A percentile compares a stretch with the other conserved stretches of the same genome.
Evolutionary conservation across 2,113 vertebrate genomes (phyloP).

Genomic region (Trematomus loennbergii): DNA sequence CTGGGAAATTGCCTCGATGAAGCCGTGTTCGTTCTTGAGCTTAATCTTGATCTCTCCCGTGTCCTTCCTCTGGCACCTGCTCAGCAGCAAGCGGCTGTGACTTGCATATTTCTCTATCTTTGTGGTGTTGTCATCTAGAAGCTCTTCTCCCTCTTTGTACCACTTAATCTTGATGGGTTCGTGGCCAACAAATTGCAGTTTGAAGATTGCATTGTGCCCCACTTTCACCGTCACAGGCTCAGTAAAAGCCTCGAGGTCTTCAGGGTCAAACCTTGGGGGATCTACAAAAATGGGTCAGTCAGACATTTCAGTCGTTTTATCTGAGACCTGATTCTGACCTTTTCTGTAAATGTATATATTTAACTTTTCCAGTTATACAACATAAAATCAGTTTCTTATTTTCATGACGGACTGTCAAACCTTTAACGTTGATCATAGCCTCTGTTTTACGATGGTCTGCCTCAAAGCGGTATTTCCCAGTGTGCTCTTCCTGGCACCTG

Average conservation of each 20-base stretch:
- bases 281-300: slow-evolving; percentile 73
- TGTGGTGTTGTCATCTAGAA: slow-evolving; percentile 74
- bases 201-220: slow-evolving; percentile 84
- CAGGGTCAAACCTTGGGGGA: slow-evolving; percentile 85
- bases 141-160: slow-evolving; percentile 87
- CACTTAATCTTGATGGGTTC: slow-evolving; percentile 87
- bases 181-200: slow-evolving; percentile 86
- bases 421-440: slow-evolving; percentile 80
- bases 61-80: slow-evolving; percentile 85
- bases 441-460: slow-evolving; percentile 85
- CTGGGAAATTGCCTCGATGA: slow-evolving; percentile 80
- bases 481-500: slow-evolving; percentile 79
- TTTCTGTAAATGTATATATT: background rate
- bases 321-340: background rate
- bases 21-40: slow-evolving; percentile 88
- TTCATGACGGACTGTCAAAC: slow-evolving; percentile 64
- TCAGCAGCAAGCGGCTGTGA: slow-evolving; percentile 84
- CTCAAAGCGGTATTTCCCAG: slow-evolving; percentile 90
- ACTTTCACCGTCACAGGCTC: slow-evolving; percentile 85
- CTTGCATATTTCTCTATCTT: slow-evolving; percentile 80
- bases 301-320: background rate
- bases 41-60: slow-evolving; percentile 88
- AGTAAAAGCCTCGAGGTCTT: slow-evolving; percentile 80
- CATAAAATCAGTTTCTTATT: background rate
- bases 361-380: background rate